These are phyloP conservation scores for Drosophila ustulata DNA, from an alignment of 2,888 invertebrate genomes.

Conservation along the genomic window DNA sequence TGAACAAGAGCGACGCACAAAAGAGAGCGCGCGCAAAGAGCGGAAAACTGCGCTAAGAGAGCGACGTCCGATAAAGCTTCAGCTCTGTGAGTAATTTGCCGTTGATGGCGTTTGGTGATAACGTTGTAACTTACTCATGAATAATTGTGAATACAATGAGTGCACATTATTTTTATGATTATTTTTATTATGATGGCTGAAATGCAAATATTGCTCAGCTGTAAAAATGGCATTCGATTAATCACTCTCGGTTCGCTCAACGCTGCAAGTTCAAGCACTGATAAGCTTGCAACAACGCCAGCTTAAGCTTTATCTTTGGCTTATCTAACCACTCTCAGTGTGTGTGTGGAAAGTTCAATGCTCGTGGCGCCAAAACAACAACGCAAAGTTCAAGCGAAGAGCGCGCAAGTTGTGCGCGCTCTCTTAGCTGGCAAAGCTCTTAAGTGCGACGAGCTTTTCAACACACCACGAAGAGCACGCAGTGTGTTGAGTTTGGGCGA, in stretches of 20 bases:
- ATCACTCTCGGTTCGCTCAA: background rate
- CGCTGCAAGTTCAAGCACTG: conserved; percentile 62
- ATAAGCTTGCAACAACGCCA: conserved; percentile 52
- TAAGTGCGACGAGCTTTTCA: conserved; percentile 61
- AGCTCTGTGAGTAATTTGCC: conserved; percentile 26
- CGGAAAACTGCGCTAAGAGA: conserved; percentile 22
- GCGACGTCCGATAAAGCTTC: conserved; percentile 18
- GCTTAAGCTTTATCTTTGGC: conserved; percentile 26
- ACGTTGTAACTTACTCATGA: conserved; percentile 2
- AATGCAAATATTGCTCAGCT: conserved; percentile 1
- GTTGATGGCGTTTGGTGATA: conserved; percentile 28
- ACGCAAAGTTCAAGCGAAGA: conserved; percentile 8
- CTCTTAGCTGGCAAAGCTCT: conserved; percentile 3
- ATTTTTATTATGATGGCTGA: background rate
- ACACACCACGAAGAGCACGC: conserved; percentile 50
- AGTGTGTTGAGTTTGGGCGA: conserved; percentile 55
- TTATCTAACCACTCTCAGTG: background rate
- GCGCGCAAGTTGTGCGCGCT: background rate
- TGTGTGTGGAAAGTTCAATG: conserved; percentile 65
- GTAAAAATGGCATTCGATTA: background rate
- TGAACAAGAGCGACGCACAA: background rate
- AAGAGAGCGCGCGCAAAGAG: background rate
- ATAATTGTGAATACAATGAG: background rate
- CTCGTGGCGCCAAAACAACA: conserved; percentile 48
- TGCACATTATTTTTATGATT: background rate